Evolutionary conservation across 2,888 invertebrate genomes (phyloP).

Genomic region (Macaria notata): DNA sequence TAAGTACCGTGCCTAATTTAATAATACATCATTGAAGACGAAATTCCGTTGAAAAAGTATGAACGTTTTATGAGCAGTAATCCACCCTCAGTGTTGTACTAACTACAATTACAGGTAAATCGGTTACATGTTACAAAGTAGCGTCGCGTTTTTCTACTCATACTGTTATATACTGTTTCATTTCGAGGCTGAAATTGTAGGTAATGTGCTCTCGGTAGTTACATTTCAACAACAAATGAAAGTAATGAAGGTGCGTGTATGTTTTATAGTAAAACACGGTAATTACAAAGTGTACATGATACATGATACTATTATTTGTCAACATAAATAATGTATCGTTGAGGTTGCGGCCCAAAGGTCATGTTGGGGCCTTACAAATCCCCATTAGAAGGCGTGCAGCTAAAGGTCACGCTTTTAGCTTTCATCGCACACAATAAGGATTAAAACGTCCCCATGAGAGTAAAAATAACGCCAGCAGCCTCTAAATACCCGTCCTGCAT

Average conservation of each 20-base stretch:
- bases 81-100: not conserved
- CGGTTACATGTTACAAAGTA: not conserved
- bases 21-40: conserved; percentile 1
- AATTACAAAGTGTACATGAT: conserved; percentile 24
- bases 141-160: not conserved
- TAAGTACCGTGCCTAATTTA: conserved; percentile 18
- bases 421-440: conserved; percentile 51
- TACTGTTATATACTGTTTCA: too few relatives aligned
- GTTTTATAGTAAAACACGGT: not conserved
- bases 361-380: conserved; percentile 53
- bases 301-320: conserved; percentile 41
- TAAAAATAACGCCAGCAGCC: conserved; percentile 5
- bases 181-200: too few relatives aligned
- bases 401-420: conserved; percentile 62
- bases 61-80: not conserved
- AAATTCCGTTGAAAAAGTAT: not conserved
- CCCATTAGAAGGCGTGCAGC: conserved; percentile 54
- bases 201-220: too few relatives aligned
- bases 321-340: conserved; percentile 62
- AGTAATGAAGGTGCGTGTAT: too few relatives aligned
- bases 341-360: conserved; percentile 61
- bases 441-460: conserved; percentile 24
- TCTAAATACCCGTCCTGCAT: too few relatives aligned
- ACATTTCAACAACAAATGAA: too few relatives aligned
- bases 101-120: not conserved